These are phyloP conservation scores for Sebastes goodei DNA, from an alignment of 2,797 vertebrate species.

Conservation along the genomic window DNA sequence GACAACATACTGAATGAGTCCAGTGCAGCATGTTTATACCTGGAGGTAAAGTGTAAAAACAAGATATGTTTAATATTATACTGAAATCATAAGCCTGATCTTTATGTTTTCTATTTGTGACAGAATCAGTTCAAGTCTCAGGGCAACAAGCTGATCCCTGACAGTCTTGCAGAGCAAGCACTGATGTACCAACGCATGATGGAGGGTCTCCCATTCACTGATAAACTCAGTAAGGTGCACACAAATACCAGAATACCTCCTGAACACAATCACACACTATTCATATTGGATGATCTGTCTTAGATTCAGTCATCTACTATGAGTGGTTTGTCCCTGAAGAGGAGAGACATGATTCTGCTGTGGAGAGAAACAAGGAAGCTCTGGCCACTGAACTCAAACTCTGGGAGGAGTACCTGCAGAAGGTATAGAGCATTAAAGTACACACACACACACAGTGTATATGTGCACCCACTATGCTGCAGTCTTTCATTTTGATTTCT, in stretches of 20 bases:
- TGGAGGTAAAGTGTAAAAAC: conserved; percentile 67
- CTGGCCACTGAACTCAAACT: conserved; percentile 69
- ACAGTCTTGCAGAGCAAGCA: conserved; percentile 58
- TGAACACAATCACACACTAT: background rate
- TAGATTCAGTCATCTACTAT: conserved; percentile 69
- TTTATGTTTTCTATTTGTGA: background rate
- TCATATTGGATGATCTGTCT: background rate
- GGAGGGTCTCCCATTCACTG: conserved; percentile 61
- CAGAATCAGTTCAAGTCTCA: conserved; percentile 75
- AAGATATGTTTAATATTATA: background rate
- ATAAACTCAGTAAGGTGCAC: conserved; percentile 65
- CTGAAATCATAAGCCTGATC: background rate
- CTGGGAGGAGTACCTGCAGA: conserved; percentile 79
- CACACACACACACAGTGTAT: background rate
- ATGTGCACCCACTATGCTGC: background rate
- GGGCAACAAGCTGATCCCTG: conserved; percentile 66
- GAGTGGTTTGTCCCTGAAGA: conserved; percentile 69
- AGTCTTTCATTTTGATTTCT: background rate
- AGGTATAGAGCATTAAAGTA: conserved; percentile 47
- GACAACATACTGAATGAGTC: conserved; percentile 73
- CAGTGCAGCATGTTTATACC: conserved; percentile 69
- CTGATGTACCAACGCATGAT: conserved; percentile 71
- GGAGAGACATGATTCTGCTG: conserved; percentile 74
- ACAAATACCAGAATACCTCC: too few relatives aligned
- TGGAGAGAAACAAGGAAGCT: conserved; percentile 70